A percentile compares a stretch with the other conserved stretches of the same genome.
These are phyloP conservation scores for Calidris pygmaea DNA, from an alignment of 2,113 vertebrate species.

Conservation along the genomic window DNA sequence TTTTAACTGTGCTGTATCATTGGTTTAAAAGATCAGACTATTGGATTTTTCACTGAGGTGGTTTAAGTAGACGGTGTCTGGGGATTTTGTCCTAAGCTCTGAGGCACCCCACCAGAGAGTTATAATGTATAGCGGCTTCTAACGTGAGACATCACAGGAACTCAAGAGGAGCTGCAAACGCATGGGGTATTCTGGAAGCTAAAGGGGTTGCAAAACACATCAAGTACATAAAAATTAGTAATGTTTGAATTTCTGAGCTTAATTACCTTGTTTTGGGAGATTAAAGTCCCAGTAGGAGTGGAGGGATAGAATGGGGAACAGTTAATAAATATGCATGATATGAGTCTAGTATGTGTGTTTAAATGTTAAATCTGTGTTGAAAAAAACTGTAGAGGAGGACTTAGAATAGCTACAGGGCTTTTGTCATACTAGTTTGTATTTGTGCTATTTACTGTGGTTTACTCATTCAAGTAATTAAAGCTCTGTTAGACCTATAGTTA, in stretches of 20 bases:
- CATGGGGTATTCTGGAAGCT: background rate
- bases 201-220: background rate
- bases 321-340: background rate
- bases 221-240: background rate
- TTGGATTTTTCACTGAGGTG: background rate
- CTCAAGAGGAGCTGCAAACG: background rate
- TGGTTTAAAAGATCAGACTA: rapidly evolving
- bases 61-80: background rate
- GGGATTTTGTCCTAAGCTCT: background rate
- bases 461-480: background rate
- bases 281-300: background rate
- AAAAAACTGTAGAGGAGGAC: background rate
- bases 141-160: background rate
- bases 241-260: background rate
- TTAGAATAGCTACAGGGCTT: background rate
- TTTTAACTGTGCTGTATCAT: rapidly evolving
- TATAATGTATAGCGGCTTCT: background rate
- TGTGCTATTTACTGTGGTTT: background rate
- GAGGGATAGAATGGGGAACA: background rate
- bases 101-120: background rate
- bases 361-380: background rate
- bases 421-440: background rate
- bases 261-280: background rate
- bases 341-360: background rate
- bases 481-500: background rate